phyloP scores from a whole-genome alignment of 2,113 vertebrate genomes.

The Percina caprodes region DNA sequence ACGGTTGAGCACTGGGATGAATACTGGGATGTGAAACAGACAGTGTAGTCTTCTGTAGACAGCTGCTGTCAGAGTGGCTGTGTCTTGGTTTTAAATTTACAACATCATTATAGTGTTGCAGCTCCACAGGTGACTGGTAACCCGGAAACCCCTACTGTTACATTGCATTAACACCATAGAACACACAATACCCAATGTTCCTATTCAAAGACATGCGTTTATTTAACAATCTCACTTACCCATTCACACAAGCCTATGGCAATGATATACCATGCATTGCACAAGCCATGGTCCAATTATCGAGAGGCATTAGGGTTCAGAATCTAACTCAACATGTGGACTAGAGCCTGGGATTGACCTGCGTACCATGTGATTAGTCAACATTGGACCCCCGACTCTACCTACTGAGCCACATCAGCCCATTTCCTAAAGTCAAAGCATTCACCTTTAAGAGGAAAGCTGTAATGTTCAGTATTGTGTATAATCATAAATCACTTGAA shows the following conservation, averaged over 20 bases:
- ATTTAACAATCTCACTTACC: slow-evolving; percentile 55
- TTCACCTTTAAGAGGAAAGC: no score
- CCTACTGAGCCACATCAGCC: not conserved
- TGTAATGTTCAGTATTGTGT: not conserved
- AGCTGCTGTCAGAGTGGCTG: slow-evolving; percentile 71
- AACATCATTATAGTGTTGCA: slow-evolving; percentile 3
- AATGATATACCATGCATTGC: not conserved
- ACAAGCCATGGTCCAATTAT: not conserved
- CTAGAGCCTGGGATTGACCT: slow-evolving; percentile 7
- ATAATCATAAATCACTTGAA: slow-evolving; percentile 1
- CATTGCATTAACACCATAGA: not conserved
- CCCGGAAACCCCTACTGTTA: slow-evolving; percentile 51
- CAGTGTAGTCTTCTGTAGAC: slow-evolving; percentile 52
- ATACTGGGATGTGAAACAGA: slow-evolving; percentile 33
- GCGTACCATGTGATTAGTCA: not conserved
- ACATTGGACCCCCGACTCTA: not conserved
- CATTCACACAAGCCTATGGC: slow-evolving; percentile 10
- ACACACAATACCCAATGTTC: not conserved
- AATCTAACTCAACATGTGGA: slow-evolving; percentile 4
- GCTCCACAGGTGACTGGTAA: slow-evolving; percentile 29
- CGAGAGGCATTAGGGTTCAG: not conserved
- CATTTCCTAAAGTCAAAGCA: not conserved
- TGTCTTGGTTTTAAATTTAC: slow-evolving; percentile 11
- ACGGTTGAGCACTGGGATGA: not conserved
- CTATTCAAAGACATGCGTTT: slow-evolving; percentile 8